These are phyloP conservation scores for Xylota sylvarum DNA, from an alignment of 2,888 invertebrate species.

Conservation along the genomic window DNA sequence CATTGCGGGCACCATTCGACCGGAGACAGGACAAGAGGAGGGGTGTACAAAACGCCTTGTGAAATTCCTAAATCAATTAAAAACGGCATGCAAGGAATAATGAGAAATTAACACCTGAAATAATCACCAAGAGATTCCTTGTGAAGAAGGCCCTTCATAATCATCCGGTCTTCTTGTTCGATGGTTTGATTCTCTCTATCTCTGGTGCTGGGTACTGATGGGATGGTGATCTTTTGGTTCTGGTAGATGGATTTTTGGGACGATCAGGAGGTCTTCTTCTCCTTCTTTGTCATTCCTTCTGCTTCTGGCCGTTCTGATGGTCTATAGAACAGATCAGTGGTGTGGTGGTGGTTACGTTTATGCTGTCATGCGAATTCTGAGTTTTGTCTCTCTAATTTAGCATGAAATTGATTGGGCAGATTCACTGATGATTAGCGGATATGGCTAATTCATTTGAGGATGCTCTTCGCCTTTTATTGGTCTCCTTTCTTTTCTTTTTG, in stretches of 20 bases:
- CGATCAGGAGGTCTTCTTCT: conserved; percentile 12
- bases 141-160: conserved; percentile 73
- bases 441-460: conserved; percentile 65
- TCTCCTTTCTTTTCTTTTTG: conserved; percentile 5
- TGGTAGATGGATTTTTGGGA: conserved; percentile 56
- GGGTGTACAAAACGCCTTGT: conserved; percentile 70
- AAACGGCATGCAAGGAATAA: conserved; percentile 79
- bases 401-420: conserved; percentile 77
- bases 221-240: conserved; percentile 19
- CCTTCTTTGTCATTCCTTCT: not conserved
- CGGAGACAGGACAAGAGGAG: conserved; percentile 15
- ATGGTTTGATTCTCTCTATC: conserved; percentile 32
- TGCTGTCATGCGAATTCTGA: conserved; percentile 76
- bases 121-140: conserved; percentile 72
- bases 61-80: conserved; percentile 79
- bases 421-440: conserved; percentile 75
- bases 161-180: conserved; percentile 65
- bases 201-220: not conserved
- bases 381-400: conserved; percentile 75
- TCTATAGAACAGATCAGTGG: too few species aligned
- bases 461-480: conserved; percentile 34
- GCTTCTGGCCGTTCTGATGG: not conserved
- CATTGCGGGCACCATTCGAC: conserved; percentile 1
- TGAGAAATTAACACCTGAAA: conserved; percentile 79
- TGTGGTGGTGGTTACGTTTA: conserved; percentile 62